phyloP scores from a whole-genome alignment of 2,797 vertebrate genomes.

The Myotis daubentonii region DNA sequence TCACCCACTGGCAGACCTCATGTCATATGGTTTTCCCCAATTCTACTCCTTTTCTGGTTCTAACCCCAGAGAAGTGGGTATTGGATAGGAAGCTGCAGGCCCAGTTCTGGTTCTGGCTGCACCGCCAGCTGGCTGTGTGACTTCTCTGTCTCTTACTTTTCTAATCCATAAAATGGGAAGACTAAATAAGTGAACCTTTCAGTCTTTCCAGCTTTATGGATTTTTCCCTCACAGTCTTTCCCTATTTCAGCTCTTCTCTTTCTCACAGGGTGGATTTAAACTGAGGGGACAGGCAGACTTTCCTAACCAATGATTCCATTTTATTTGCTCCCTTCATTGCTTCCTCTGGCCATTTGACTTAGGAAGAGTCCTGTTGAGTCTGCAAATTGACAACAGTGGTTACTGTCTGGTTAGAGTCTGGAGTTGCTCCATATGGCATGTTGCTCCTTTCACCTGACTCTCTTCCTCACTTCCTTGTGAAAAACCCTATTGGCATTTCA shows the following conservation, averaged over 20 bases:
- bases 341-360: neutral
- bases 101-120: neutral
- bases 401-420: neutral
- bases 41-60: neutral
- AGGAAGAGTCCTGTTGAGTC: neutral
- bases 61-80: neutral
- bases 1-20: neutral
- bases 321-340: neutral
- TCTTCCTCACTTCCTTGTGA: neutral
- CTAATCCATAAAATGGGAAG: neutral
- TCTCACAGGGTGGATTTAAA: neutral
- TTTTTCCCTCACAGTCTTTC: neutral
- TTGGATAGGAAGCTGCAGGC: neutral
- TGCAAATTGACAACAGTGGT: neutral
- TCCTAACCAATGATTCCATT: conserved; percentile 36
- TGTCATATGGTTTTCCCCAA: neutral
- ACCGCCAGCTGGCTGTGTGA: neutral
- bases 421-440: neutral
- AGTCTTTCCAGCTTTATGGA: neutral
- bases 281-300: neutral
- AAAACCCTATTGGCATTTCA: neutral
- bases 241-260: neutral
- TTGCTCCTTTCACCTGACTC: neutral
- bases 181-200: neutral
- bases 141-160: neutral